Conservation (phyloP, 2,888 invertebrate genomes). For the Drosophila birchii region DNA sequence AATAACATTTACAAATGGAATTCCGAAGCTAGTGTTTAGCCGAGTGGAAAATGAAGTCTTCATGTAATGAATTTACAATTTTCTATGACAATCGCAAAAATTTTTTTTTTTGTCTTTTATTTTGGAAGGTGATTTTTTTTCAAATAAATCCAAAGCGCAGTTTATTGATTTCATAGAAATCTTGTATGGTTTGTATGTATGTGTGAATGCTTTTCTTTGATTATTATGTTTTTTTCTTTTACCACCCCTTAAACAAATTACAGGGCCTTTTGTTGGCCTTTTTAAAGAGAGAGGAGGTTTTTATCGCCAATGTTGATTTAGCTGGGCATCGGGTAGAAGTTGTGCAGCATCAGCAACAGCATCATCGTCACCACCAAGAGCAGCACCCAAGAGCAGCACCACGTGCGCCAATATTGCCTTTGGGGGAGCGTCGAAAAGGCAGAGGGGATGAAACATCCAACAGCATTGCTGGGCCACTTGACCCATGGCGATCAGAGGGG, state of each 20-base stretch:
- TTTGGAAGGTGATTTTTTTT: background rate
- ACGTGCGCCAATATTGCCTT: constrained; percentile 11
- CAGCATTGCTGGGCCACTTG: constrained; percentile 9
- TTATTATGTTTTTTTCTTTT: background rate
- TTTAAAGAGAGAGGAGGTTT: background rate
- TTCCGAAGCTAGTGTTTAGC: constrained; percentile 3
- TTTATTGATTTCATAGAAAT: constrained; percentile 5
- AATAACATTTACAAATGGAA: constrained; percentile 14
- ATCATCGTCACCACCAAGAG: constrained; percentile 6
- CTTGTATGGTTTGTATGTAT: background rate
- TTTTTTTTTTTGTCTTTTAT: background rate
- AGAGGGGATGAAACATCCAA: constrained; percentile 2
- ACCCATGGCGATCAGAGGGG: constrained; percentile 9
- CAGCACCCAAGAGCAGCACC: constrained; percentile 9
- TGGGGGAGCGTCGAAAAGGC: constrained; percentile 7
- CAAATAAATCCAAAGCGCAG: constrained; percentile 2
- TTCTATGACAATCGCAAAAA: constrained; percentile 1
- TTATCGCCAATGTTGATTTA: constrained; percentile 15
- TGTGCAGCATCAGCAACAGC: constrained; percentile 12
- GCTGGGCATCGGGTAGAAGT: background rate
- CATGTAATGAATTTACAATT: constrained; percentile 17
- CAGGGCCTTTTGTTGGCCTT: constrained; percentile 1
- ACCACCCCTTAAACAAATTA: constrained; percentile 14
- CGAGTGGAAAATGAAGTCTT: constrained; percentile 13
- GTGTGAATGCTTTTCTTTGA: background rate